Percentiles rank a stretch among this genome's conserved stretches.
Conservation (phyloP, 2,888 invertebrate species). For the Scaeva pyrastri region DNA sequence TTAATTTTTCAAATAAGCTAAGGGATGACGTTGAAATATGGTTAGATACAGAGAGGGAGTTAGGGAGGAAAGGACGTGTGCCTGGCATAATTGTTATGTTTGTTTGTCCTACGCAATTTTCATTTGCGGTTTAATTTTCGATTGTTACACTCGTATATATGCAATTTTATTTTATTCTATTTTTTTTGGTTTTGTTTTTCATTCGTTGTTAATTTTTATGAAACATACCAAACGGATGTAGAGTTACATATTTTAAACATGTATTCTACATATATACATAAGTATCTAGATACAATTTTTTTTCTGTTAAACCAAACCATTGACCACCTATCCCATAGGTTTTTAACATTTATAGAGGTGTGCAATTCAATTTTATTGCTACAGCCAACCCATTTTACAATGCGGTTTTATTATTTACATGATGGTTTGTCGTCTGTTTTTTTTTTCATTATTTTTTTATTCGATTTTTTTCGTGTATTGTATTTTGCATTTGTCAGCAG, state of each 20-base stretch:
- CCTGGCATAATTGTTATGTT: slow-evolving; percentile 58
- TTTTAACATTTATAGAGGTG: slow-evolving; percentile 51
- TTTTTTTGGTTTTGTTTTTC: too few species aligned
- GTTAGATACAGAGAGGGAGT: not conserved
- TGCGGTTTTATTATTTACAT: slow-evolving; percentile 83
- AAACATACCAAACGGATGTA: slow-evolving; percentile 59
- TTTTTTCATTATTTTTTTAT: slow-evolving; percentile 51
- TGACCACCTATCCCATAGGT: slow-evolving; percentile 21
- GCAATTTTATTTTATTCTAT: slow-evolving; percentile 38
- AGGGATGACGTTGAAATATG: not conserved
- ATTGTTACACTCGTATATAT: too few species aligned
- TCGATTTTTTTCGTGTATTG: slow-evolving; percentile 42
- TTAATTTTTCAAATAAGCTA: slow-evolving; percentile 11
- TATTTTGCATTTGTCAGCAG: slow-evolving; percentile 65
- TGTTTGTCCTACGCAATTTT: slow-evolving; percentile 80
- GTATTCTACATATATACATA: not conserved
- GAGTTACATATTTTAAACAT: not conserved
- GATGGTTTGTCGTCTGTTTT: slow-evolving; percentile 66
- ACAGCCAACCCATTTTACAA: slow-evolving; percentile 75
- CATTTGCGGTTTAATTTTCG: slow-evolving; percentile 81
- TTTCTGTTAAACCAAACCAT: not conserved
- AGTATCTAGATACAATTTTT: not conserved
- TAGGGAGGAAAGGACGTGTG: slow-evolving; percentile 2
- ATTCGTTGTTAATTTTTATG: slow-evolving; percentile 23
- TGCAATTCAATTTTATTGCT: slow-evolving; percentile 79